Evolutionary conservation across 2,113 vertebrate species (phyloP).

Genomic region (Grammomys dolichurus): DNA sequence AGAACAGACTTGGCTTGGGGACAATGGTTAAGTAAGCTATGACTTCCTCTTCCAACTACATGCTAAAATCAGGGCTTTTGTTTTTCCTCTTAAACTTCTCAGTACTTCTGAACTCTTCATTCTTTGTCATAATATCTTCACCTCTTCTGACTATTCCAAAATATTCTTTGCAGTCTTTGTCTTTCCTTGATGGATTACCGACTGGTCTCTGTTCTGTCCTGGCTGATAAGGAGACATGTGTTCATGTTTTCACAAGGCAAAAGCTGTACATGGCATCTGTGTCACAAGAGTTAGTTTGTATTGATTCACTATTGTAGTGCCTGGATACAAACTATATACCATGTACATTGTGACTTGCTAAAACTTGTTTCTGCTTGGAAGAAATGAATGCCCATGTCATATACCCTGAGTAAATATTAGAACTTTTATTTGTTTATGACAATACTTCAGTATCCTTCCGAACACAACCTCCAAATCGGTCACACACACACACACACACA

Average conservation of each 20-base stretch:
- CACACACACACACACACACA: background rate
- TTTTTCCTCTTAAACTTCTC: background rate
- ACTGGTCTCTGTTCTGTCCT: background rate
- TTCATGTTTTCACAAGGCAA: background rate
- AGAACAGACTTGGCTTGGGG: background rate
- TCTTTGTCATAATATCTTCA: background rate
- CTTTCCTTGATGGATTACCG: background rate
- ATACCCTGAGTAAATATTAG: background rate
- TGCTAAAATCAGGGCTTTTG: background rate
- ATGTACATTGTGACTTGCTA: background rate
- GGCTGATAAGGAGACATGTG: background rate
- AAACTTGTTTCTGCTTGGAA: background rate
- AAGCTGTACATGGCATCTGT: background rate
- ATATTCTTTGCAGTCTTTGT: background rate
- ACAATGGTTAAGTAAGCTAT: conserved; percentile 34
- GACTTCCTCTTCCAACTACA: conserved; percentile 3
- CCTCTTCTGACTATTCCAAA: background rate
- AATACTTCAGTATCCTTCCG: background rate
- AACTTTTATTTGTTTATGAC: conserved; percentile 15
- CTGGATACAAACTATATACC: background rate
- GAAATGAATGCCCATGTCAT: background rate
- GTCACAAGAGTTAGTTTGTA: background rate
- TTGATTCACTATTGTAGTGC: background rate
- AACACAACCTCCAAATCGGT: background rate
- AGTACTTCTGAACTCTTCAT: background rate